Base-by-base conservation (phyloP, 2,888 invertebrate genomes). In the Sclerodermus sp. region DNA sequence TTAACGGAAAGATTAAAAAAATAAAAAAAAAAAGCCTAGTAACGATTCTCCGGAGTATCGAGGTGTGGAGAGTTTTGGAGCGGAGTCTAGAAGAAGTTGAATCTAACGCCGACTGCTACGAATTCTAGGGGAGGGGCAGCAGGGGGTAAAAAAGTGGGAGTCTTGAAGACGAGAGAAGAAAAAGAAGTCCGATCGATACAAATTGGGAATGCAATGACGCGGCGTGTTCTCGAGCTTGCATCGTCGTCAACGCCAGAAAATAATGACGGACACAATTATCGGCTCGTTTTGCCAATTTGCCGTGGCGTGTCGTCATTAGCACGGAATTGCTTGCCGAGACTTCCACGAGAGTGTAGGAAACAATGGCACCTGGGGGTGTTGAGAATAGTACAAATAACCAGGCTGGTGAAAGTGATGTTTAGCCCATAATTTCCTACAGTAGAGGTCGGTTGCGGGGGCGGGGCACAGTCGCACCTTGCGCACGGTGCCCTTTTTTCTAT, bases 401-500 rank as follows among this genome's bases (percentile, higher is more conserved):
- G 15, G 37, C 23, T 17, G 52, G 55, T 47, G 61, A 61, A 59
- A 66, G 55, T 54, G 53, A 53, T 63, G 56, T 64, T 62, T 71
- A 68, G 64, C 62, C 64, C 63, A 64, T 73, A 69, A 73, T 73
- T 71, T 72, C 60, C 64, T 60, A 64, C 65, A 51, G 66, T 57
- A 55, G 60, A 55, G 50, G 55, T 52, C 55, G 49, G 51, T 44
- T 48, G 49, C 40, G 42, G 55, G 63, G 76, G 74, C 73, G 73
- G 68, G 63, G 71, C 58, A 13, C 64, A 64, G 73, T 76, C 76
- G 71, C 76, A 76, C 76, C 75, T 76, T 70, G 66, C 36, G 5
- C 16, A 3, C 6, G 10, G 8, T 34, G 13, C 9, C 6, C 34
- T 16, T 39, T 38, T 14, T 14, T 17, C 39, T 47, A 39, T 37